A percentile compares a stretch with the other conserved stretches of the same genome.
Evolutionary conservation across 2,797 vertebrate species (phyloP).

Genomic region (Pseudocheirus occidentalis): DNA sequence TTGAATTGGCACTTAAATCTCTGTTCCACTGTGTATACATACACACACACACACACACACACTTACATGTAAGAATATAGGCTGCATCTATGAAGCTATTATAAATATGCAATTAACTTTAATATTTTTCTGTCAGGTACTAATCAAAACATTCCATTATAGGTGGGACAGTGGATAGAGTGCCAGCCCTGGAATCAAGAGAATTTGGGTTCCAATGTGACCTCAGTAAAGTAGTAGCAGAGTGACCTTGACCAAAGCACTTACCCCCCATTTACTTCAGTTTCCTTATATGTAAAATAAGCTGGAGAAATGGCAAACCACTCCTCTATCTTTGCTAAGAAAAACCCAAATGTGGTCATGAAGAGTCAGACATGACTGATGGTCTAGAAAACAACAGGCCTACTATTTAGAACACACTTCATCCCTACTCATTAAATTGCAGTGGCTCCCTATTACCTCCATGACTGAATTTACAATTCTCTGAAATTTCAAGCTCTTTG

Average conservation of each 20-base stretch:
- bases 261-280: background rate
- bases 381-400: background rate
- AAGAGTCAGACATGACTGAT: background rate
- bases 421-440: background rate
- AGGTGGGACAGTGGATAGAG: background rate
- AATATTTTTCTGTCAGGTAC: background rate
- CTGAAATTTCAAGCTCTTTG: background rate
- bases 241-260: background rate
- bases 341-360: background rate
- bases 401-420: background rate
- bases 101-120: background rate
- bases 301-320: background rate
- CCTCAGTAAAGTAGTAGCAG: background rate
- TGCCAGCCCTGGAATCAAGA: background rate
- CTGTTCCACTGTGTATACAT: background rate
- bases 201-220: background rate
- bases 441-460: background rate
- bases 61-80: background rate
- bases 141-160: conserved; percentile 7
- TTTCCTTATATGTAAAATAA: background rate
- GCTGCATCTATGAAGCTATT: background rate
- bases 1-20: background rate
- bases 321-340: background rate
- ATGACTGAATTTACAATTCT: background rate
- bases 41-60: no score